These are phyloP conservation scores for Calyptommatus sinebrachiatus DNA, from an alignment of 2,113 vertebrate species.

Conservation along the genomic window DNA sequence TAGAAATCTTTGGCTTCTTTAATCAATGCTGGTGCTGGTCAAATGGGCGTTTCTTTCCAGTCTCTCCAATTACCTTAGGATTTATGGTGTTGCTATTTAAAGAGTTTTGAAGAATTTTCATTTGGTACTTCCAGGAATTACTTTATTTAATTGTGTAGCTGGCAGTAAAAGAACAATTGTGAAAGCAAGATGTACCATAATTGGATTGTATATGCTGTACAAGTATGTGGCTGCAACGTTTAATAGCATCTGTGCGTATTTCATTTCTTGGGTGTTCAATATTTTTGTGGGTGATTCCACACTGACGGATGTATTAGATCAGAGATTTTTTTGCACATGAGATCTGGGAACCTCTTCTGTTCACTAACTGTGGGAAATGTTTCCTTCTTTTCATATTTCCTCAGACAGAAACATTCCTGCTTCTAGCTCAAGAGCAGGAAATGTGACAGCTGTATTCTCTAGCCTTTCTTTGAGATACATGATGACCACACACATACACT, in stretches of 20 bases:
- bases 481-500: no score
- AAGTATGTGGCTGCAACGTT: background rate
- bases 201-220: background rate
- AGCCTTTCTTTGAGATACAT: no score
- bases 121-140: background rate
- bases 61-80: conserved; percentile 42
- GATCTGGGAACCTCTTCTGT: no score
- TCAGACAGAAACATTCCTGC: no score
- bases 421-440: no score
- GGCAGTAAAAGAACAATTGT: fast-evolving
- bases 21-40: conserved; percentile 7
- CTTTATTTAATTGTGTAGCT: background rate
- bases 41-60: conserved; percentile 29
- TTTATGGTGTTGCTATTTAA: background rate
- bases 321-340: no score
- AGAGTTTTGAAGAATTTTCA: conserved; percentile 22
- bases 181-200: background rate
- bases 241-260: background rate
- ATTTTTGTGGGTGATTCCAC: no score
- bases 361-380: no score
- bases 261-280: background rate
- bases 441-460: no score
- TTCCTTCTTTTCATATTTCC: no score
- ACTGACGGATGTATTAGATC: no score
- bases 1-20: conserved; percentile 27